Base-by-base conservation (phyloP, 2,797 vertebrate species). In the Florisuga fusca region DNA sequence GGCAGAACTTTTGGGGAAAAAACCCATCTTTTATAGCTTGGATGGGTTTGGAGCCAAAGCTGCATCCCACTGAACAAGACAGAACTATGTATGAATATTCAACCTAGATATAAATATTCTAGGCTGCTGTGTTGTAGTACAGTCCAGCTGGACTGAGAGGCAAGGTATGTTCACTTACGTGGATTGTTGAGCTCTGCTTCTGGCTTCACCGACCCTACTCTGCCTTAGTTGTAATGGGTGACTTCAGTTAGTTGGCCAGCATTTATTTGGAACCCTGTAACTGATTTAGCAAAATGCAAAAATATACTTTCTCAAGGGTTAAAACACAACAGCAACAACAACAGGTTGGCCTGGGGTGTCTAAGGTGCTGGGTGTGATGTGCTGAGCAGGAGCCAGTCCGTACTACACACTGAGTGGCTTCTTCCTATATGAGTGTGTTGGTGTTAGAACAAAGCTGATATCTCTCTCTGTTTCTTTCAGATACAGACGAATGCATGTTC, bases 401-500 rank as follows among this genome's bases (percentile, higher is more conserved):
- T 41, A 2, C 59, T 7, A 3, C 17, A 1, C 7, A 7, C 33
- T 13, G 66, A 50, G 41, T 0, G 5, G 43, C 31, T 38, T 51
- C 41, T 55, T 48, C 46, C 23, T 12, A 3, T 50, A 16, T 10
- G 50, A 33, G 10, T 1, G 64, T n/a, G 2, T 0, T 12, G 59
- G 19, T 45, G 59, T 9, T 38, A 17, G 17, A 45, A n/a, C 75
- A 53, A 36, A 55, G 10, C 84, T 85, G 63, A 90, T 88, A 23
- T 54, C 36, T 95, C 33, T 75, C 25, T 59, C 15, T 84, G 27
- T 96, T 38, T 93, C 66, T 95, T 89, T 55, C 96, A 99, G 99
- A 99, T 96, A 98, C 98, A 92, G 99, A 99, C 18, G 99, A 99
- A 95, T 99, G 99, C 97, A 95, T 97, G 96, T 98, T 99, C 96